phyloP scores from a whole-genome alignment of 2,888 invertebrate genomes.

The Margaritifera margaritifera region DNA sequence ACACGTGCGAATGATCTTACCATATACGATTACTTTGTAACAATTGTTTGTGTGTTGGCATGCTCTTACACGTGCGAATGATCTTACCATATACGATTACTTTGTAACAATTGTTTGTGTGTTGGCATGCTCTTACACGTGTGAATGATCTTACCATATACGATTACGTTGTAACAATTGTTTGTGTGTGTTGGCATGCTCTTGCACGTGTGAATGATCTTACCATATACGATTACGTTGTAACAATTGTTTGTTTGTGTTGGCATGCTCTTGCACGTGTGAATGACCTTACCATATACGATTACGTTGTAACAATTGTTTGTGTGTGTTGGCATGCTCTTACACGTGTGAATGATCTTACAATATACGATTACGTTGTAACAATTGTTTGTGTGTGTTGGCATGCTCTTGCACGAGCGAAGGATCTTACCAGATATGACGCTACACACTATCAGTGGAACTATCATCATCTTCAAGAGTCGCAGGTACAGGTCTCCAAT shows the following conservation, averaged over 20 bases:
- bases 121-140: no score
- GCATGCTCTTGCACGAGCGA: no score
- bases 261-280: no score
- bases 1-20: conserved; percentile 29
- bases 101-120: no score
- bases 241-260: no score
- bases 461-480: conserved; percentile 59
- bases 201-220: background rate
- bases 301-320: conserved; percentile 16
- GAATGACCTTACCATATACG: conserved; percentile 49
- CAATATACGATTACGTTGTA: conserved; percentile 54
- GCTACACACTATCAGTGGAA: conserved; percentile 62
- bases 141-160: conserved; percentile 47
- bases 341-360: conserved; percentile 19
- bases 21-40: conserved; percentile 49
- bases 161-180: conserved; percentile 23
- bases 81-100: conserved; percentile 59
- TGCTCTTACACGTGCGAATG: no score
- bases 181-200: no score
- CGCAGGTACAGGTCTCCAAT: conserved; percentile 65
- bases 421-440: conserved; percentile 56
- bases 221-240: conserved; percentile 60
- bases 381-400: no score
- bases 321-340: no score
- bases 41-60: no score